Evolutionary conservation across 2,888 invertebrate genomes (phyloP), one percentile per base, ranked within the genome.

Genomic region (Rugalucina vietnamica): DNA sequence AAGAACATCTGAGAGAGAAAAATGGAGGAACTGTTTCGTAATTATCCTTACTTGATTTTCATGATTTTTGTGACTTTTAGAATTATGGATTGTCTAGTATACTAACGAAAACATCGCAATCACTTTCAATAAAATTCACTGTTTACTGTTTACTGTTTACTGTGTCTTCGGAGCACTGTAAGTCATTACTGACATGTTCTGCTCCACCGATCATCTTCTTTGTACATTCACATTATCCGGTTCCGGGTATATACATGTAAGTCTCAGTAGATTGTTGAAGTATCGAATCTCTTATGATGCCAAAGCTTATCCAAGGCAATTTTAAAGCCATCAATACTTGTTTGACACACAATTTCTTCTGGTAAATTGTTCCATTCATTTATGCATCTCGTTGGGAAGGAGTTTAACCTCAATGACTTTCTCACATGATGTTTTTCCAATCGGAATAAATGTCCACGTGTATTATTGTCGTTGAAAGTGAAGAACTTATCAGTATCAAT

Each of bases 381-480:
- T 8, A 65, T 65, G 34, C 65, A 65, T 65, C 65, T 65, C 21
- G 21, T 65, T 65, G 65, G 65, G 34, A 65, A 65, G 32, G 65
- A 65, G 34, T 65, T 65, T 34, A 65, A 34, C 34, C 65, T 65
- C 34, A 65, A 65, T 3, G 65, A 65, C 34, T 65, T 65, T 8
- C 34, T 65, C 18, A 65, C 34, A 32, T 65, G 65, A 32, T 34
- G 65, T 65, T 65, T 65, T 65, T 65, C 65, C 65, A 34, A 65
- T 18, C 65, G 34, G 65, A 65, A 65, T 65, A 65, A 65, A 34
- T 65, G 65, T 65, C 65, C 65, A 34, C 65, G 65, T 32, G 65
- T 65, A 18, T 34, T 65, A 21, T 65, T 65, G 34, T 34, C 65
- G 34, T 65, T 65, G 21, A 65, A 65, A 65, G 65, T 34, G 65